phyloP scores from a whole-genome alignment of 2,797 vertebrate species.

The Mastacembelus armatus region DNA sequence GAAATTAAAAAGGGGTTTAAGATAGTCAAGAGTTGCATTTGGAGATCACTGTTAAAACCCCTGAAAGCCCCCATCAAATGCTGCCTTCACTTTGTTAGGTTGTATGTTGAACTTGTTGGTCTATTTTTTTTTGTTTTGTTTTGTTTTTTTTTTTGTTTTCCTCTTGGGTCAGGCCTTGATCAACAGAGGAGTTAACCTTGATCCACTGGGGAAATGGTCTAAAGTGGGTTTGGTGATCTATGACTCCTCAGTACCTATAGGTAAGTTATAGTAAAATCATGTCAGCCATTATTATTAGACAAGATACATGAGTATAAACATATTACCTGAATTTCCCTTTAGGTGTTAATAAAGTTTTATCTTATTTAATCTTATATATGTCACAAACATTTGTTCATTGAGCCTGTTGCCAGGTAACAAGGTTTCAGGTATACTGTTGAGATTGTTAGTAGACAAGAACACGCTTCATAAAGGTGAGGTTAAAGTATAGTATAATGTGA shows the following conservation, averaged over 20 bases:
- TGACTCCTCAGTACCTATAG: slow-evolving; percentile 95
- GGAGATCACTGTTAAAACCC: too few relatives aligned
- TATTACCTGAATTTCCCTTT: too few relatives aligned
- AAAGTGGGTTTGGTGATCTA: slow-evolving; percentile 97
- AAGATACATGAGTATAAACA: too few relatives aligned
- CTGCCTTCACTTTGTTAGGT: too few relatives aligned
- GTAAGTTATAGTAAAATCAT: slow-evolving; percentile 75
- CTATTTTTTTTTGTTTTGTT: too few relatives aligned
- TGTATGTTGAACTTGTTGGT: too few relatives aligned
- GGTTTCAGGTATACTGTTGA: not conserved
- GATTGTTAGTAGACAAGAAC: not conserved
- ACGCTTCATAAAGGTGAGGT: not conserved
- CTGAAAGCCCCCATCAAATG: too few relatives aligned
- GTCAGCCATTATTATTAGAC: too few relatives aligned
- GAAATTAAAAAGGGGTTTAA: not conserved
- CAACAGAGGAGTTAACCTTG: slow-evolving; percentile 97
- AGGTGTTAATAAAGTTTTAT: too few relatives aligned
- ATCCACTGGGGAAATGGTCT: slow-evolving; percentile 97
- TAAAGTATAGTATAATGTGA: not conserved
- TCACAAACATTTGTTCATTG: too few relatives aligned
- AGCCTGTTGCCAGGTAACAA: too few relatives aligned
- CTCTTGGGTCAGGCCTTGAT: slow-evolving; percentile 98
- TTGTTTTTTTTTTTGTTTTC: slow-evolving; percentile 23
- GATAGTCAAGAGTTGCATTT: not conserved
- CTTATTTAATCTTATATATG: too few relatives aligned